Base-by-base conservation (phyloP, 2,888 invertebrate genomes). In the Halictus ligatus region DNA sequence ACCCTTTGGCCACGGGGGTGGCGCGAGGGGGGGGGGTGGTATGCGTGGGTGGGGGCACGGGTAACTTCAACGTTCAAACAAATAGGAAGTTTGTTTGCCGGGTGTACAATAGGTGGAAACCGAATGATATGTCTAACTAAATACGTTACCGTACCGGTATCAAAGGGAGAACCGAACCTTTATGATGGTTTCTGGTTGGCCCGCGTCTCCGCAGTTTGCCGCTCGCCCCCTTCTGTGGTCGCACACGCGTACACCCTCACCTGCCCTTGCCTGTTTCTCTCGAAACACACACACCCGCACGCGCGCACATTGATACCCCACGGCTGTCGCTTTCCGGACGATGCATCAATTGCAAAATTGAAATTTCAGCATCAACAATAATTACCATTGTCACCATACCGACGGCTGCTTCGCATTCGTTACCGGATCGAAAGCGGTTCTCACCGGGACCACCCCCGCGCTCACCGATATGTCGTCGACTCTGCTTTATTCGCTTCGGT, bases 81-180 rank as follows among this genome's bases (percentile, higher is more conserved):
- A 95, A 95, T 94, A 92, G 93, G 92, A 94, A 95, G 94, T 94
- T 95, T 94, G 94, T 92, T 94, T 92, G 89, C 90, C 89, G 92
- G 84, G 89, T 89, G 89, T 89, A 94, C 94, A 94, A 95, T 95
- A 93, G 94, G 90, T 94, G 89, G 93, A 94, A 94, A 95, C 94
- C 94, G 94, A 95, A 95, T 94, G 94, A 94, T 94, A 94, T 93
- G 93, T 94, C 94, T 93, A 94, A 94, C 94, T 94, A 93, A 95
- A 95, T 94, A 92, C 93, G 94, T 94, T 93, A 92, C 92, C 91
- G 92, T 92, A 90, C 90, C 89, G 90, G 90, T 94, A 94, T 94
- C 94, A 94, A 94, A 94, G 94, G 93, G 91, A 94, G 92, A 93
- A 92, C 92, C 93, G 91, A 94, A 94, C 94, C 94, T 94, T 94